phyloP scores from a whole-genome alignment of 2,113 vertebrate genomes.

The Callaeas wilsoni region DNA sequence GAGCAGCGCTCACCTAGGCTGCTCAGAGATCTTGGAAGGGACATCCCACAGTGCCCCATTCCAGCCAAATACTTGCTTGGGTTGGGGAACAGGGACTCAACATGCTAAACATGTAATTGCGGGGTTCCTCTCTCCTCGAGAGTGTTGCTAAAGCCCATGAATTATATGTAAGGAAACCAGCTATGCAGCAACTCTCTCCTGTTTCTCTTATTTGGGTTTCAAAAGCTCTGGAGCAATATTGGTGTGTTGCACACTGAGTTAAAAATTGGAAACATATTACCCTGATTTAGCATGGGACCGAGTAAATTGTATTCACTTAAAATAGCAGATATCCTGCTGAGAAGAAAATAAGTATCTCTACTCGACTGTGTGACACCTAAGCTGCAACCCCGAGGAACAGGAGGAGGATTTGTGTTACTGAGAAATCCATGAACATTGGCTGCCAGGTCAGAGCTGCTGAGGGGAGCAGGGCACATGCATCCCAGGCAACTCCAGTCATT shows the following conservation, averaged over 20 bases:
- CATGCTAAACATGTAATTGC: rapidly evolving
- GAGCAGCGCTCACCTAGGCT: not conserved
- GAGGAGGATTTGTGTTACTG: not conserved
- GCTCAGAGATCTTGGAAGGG: not conserved
- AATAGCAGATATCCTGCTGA: constrained; percentile 21
- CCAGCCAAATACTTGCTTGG: not conserved
- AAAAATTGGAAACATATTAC: constrained; percentile 52
- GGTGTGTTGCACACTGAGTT: constrained; percentile 2
- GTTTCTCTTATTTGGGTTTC: constrained; percentile 1
- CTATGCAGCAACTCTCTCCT: not conserved
- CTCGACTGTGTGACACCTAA: constrained; percentile 18
- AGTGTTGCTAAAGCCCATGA: not conserved
- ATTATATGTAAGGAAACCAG: not conserved
- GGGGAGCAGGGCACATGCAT: not conserved
- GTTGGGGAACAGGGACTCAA: not conserved
- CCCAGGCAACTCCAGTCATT: not conserved
- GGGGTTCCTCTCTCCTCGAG: not conserved
- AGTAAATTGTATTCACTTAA: constrained; percentile 51
- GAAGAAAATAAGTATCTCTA: constrained; percentile 38
- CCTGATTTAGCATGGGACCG: constrained; percentile 23
- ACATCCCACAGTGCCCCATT: not conserved
- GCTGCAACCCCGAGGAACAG: not conserved
- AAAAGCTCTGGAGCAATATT: constrained; percentile 15
- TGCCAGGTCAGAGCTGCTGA: not conserved
- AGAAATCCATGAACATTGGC: not conserved